These are phyloP conservation scores for Limonius californicus DNA, from an alignment of 1,140 invertebrate species.

Conservation along the genomic window DNA sequence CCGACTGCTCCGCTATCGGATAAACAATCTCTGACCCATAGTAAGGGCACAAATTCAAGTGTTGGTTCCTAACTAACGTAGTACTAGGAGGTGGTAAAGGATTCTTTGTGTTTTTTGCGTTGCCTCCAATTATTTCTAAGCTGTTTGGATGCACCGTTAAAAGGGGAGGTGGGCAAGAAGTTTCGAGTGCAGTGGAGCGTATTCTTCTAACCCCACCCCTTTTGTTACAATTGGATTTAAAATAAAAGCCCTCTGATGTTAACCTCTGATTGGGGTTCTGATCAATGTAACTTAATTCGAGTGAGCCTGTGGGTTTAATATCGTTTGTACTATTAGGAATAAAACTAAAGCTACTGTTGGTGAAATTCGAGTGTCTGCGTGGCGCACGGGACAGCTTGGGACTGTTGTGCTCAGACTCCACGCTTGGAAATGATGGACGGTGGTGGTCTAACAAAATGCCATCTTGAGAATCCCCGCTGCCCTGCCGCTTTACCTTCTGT, in stretches of 20 bases:
- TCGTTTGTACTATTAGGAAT: conserved; percentile 40
- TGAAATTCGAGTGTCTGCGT: conserved; percentile 62
- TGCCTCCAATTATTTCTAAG: conserved; percentile 60
- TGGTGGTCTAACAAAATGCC: not conserved
- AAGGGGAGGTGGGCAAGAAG: conserved; percentile 59
- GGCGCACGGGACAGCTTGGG: conserved; percentile 43
- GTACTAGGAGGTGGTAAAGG: conserved; percentile 60
- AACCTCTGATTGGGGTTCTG: conserved; percentile 42
- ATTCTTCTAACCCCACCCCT: conserved; percentile 55
- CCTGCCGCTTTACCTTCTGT: conserved; percentile 39
- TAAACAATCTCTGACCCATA: conserved; percentile 76
- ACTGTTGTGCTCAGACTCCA: conserved; percentile 47
- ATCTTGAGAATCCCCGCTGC: conserved; percentile 49
- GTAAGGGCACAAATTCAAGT: conserved; percentile 64
- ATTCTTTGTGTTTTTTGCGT: conserved; percentile 57
- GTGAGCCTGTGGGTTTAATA: conserved; percentile 46
- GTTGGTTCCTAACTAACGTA: conserved; percentile 60
- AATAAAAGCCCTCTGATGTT: conserved; percentile 42
- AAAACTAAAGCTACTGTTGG: conserved; percentile 52
- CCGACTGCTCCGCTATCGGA: conserved; percentile 77
- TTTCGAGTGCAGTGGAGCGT: conserved; percentile 63
- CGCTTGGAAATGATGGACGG: conserved; percentile 35
- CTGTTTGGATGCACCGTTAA: conserved; percentile 64
- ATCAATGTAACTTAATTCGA: conserved; percentile 44
- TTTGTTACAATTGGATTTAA: conserved; percentile 33